Evolutionary conservation across 2,888 invertebrate genomes (phyloP), one percentile per base, ranked within the genome.

Genomic region (Mythimna loreyi): DNA sequence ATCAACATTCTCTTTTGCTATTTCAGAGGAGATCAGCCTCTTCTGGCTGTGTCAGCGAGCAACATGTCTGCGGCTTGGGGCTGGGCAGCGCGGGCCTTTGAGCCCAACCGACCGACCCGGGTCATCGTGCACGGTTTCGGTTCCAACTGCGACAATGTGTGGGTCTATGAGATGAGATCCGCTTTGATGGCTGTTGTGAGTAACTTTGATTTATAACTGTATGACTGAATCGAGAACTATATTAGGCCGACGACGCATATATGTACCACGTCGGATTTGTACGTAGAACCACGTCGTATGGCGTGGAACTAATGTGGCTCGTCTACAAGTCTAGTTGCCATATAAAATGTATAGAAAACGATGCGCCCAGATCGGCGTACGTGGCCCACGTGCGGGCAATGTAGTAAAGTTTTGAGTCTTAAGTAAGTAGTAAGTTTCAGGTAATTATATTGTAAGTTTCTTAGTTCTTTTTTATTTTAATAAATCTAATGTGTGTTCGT

Each of bases 71-170:
- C 97, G 2, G 97, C 98, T 7, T 97, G 97, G 94, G 94, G 91
- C 80, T 97, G 96, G 96, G 97, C 97, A 1, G 93, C 96, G 67
- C 96, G 97, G 25, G 96, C 97, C 33, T 98, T 97, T 90, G 97
- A 98, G 89, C 92, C 96, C 7, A 96, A 96, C 60, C 93, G 96
- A 5, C 97, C 97, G 0, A 97, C 98, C 19, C 97, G 98, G 86
- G 97, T 99, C 72, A 98, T 99, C 85, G 98, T 99, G 0, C 99
- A 99, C 89, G 99, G 99, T 3, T 99, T 99, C 90, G 98, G 99
- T 0, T 98, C 98, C 69, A 98, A 98, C 86, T 99, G 99, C 90
- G 97, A 98, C 65, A 98, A 98, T 87, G 97, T 98, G 25, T 99
- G 99, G 99, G 98, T 99, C 16, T 98, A 98, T 89, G 98, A 98